phyloP scores from a whole-genome alignment of 2,797 vertebrate genomes.

The Enteromius mattozi region DNA sequence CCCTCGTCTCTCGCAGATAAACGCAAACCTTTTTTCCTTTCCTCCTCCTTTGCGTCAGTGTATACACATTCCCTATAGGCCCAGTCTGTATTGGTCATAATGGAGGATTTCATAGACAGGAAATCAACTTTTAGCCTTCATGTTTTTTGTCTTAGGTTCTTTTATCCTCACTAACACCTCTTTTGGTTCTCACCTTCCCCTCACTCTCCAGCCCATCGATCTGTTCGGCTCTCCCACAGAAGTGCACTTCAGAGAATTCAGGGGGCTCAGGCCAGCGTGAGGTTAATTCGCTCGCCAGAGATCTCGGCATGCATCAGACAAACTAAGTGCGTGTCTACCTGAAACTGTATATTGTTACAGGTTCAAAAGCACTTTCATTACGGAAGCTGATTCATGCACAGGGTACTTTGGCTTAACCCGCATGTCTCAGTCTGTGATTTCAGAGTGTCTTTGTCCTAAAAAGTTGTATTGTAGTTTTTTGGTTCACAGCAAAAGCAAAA shows the following conservation, averaged over 20 bases:
- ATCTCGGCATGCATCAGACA: slow-evolving; percentile 41
- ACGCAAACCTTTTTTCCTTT: slow-evolving; percentile 48
- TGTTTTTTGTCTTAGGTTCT: slow-evolving; percentile 27
- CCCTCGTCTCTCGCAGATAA: slow-evolving; percentile 17
- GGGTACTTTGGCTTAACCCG: neutral
- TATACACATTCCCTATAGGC: neutral
- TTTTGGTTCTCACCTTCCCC: slow-evolving; percentile 36
- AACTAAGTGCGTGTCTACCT: slow-evolving; percentile 35
- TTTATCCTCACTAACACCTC: slow-evolving; percentile 39
- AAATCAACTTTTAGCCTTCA: slow-evolving; percentile 25
- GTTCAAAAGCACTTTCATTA: slow-evolving; percentile 30
- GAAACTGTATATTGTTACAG: slow-evolving; percentile 40
- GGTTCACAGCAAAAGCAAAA: neutral
- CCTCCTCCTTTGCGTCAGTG: slow-evolving; percentile 61
- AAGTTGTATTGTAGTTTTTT: neutral
- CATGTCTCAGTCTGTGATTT: slow-evolving; percentile 10
- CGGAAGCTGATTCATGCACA: slow-evolving; percentile 9
- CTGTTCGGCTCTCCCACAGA: slow-evolving; percentile 21
- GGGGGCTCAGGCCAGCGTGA: slow-evolving; percentile 36
- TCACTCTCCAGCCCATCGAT: slow-evolving; percentile 29
- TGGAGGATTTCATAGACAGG: slow-evolving; percentile 39
- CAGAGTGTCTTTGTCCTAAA: neutral
- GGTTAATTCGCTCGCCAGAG: slow-evolving; percentile 30
- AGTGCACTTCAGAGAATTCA: slow-evolving; percentile 46
- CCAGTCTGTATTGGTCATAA: slow-evolving; percentile 5